Evolutionary conservation across 2,888 invertebrate genomes (phyloP).

Genomic region (Pollenia amentaria): DNA sequence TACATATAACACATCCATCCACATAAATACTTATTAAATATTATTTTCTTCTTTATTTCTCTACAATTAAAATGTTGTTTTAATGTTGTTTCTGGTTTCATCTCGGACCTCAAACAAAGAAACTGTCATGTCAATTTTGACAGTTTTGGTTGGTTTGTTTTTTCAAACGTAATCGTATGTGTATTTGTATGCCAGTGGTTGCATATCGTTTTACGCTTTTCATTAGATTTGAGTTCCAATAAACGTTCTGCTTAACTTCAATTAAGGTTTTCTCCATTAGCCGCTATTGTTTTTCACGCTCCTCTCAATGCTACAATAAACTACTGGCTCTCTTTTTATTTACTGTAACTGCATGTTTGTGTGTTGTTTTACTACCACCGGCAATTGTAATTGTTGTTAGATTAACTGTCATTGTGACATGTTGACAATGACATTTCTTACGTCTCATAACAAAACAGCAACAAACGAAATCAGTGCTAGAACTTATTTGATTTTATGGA

Average conservation of each 20-base stretch:
- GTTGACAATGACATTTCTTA: conserved; percentile 79
- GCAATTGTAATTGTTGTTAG: conserved; percentile 79
- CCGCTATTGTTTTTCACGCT: conserved; percentile 63
- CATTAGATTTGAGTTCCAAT: conserved; percentile 37
- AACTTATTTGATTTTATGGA: conserved; percentile 52
- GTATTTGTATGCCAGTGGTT: conserved; percentile 52
- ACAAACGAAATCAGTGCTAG: not conserved
- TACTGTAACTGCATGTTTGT: conserved; percentile 56
- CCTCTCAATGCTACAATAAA: not conserved
- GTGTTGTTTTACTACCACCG: conserved; percentile 55
- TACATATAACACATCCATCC: not conserved
- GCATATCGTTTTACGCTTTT: conserved; percentile 50
- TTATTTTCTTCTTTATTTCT: conserved; percentile 18
- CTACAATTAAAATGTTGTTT: conserved; percentile 63
- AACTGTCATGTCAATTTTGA: conserved; percentile 82
- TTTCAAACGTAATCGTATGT: not conserved
- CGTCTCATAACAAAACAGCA: conserved; percentile 16
- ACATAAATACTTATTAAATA: conserved; percentile 35
- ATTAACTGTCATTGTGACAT: conserved; percentile 81
- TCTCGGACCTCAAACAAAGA: conserved; percentile 61
- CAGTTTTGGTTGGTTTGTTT: conserved; percentile 74
- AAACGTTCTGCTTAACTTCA: conserved; percentile 80
- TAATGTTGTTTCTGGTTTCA: conserved; percentile 77
- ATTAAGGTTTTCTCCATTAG: conserved; percentile 76
- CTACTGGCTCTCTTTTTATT: not conserved